phyloP scores from a whole-genome alignment of 2,888 invertebrate species.

The Lasioglossum zephyrum region DNA sequence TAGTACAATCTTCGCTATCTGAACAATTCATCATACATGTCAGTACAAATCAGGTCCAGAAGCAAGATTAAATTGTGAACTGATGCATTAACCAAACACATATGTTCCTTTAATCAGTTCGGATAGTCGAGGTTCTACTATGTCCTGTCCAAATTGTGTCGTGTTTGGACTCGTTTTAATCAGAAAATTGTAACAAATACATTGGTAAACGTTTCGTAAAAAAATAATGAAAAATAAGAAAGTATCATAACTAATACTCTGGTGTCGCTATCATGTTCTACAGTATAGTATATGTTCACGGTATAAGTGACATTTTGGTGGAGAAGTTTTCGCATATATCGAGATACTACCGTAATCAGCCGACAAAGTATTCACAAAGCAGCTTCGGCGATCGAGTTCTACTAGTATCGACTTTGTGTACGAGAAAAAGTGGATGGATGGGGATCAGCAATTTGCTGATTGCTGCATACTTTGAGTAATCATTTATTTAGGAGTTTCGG shows the following conservation, averaged over 20 bases:
- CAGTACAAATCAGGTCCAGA: neutral
- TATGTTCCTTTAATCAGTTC: neutral
- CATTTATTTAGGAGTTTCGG: conserved; percentile 60
- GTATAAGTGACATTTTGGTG: neutral
- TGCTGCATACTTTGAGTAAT: conserved; percentile 38
- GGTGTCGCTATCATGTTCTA: neutral
- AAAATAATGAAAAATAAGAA: neutral
- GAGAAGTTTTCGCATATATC: neutral
- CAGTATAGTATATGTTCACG: neutral
- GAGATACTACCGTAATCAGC: neutral
- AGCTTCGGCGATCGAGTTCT: neutral
- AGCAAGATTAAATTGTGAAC: neutral
- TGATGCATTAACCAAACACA: neutral
- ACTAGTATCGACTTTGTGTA: neutral
- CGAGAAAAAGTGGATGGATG: neutral
- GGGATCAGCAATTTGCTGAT: conserved; percentile 41
- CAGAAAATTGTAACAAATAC: neutral
- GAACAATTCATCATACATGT: neutral
- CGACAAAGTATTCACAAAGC: neutral
- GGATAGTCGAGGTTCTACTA: neutral
- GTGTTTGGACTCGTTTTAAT: neutral
- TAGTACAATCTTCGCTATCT: neutral
- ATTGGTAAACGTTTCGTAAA: neutral
- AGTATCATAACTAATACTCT: neutral
- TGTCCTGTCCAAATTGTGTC: neutral